Conservation (phyloP, 1,140 invertebrate species). For the Melipona quadrifasciata region DNA sequence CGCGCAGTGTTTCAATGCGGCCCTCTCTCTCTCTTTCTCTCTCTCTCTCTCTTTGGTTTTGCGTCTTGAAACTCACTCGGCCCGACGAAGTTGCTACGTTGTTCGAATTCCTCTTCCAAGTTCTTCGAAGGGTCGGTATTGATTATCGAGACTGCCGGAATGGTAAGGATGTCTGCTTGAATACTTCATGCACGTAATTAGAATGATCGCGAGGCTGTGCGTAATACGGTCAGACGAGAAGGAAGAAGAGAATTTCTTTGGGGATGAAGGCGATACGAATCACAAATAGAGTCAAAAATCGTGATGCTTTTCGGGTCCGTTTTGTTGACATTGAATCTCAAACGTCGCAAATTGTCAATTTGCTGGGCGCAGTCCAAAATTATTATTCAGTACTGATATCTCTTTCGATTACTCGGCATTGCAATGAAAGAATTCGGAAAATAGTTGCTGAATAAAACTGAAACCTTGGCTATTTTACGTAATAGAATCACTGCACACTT, state of each 20-base stretch:
- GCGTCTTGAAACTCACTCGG: neutral
- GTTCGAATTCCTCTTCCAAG: conserved; percentile 4
- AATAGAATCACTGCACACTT: no score
- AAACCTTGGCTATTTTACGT: no score
- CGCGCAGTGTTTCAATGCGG: neutral
- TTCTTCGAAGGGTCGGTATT: neutral
- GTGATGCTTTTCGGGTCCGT: no score
- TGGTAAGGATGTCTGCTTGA: neutral
- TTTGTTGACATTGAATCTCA: no score
- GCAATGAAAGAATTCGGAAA: no score
- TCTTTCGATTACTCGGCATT: no score
- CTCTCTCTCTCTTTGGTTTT: no score
- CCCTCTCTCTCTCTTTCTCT: neutral
- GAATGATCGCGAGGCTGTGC: neutral
- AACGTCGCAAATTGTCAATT: no score
- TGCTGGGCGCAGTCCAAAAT: no score
- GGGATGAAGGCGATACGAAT: neutral
- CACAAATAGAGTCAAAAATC: no score
- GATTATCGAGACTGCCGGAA: conserved; percentile 12
- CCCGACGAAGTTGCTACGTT: conserved; percentile 4
- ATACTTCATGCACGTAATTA: conserved; percentile 16
- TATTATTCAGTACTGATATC: no score
- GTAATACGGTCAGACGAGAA: neutral
- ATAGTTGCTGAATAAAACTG: no score
- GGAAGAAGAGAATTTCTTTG: neutral